A percentile compares a stretch with the other conserved stretches of the same genome.
phyloP scores from a whole-genome alignment of 2,113 vertebrate genomes.

The Hippocampus comes region DNA sequence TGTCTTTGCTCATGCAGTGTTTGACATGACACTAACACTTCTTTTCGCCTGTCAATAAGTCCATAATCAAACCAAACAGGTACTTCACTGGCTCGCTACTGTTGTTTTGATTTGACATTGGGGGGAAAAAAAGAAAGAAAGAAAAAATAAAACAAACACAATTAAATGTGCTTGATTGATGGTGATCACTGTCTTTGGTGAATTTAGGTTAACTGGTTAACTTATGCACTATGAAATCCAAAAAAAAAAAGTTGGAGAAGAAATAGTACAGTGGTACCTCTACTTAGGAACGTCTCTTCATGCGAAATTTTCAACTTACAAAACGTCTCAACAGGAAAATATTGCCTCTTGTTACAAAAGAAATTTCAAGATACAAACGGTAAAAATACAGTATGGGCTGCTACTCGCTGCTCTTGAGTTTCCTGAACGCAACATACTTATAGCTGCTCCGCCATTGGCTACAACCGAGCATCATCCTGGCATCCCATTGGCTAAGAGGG shows the following conservation, averaged over 20 bases:
- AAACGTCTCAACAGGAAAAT: too few relatives aligned
- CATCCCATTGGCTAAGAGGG: too few relatives aligned
- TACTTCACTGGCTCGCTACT: background rate
- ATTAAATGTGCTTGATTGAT: background rate
- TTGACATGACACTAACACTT: constrained; percentile 15
- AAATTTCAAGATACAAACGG: too few relatives aligned
- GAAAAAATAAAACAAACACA: background rate
- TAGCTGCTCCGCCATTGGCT: too few relatives aligned
- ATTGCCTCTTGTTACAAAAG: too few relatives aligned
- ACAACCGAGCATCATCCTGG: too few relatives aligned
- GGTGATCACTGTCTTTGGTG: background rate
- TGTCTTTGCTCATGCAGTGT: background rate
- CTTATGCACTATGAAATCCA: background rate
- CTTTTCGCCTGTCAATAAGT: background rate
- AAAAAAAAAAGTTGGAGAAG: background rate
- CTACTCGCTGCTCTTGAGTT: too few relatives aligned
- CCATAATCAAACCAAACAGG: background rate
- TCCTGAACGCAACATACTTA: too few relatives aligned
- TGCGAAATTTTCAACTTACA: too few relatives aligned
- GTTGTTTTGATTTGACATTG: background rate
- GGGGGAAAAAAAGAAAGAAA: background rate
- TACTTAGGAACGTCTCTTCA: too few relatives aligned
- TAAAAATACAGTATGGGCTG: too few relatives aligned
- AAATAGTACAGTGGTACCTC: background rate
- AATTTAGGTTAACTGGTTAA: background rate